Evolutionary conservation across 2,113 vertebrate genomes (phyloP).

Genomic region (Gobiocypris rarus): DNA sequence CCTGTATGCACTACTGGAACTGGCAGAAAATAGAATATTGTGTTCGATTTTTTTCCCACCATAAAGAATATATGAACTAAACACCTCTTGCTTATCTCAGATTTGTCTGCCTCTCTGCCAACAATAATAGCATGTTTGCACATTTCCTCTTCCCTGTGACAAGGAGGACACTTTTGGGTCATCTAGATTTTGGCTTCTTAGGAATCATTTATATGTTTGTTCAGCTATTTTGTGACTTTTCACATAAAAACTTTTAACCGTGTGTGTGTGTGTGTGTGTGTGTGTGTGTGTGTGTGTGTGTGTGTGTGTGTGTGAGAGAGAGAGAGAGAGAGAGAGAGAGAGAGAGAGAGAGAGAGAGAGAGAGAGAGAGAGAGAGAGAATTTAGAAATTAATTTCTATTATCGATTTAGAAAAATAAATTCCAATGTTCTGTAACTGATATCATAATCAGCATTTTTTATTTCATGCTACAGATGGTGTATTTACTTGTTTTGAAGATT

Average conservation of each 20-base stretch:
- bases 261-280: no score
- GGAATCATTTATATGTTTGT: neutral
- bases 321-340: no score
- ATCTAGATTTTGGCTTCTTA: slow-evolving; percentile 10
- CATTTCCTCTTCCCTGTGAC: slow-evolving; percentile 34
- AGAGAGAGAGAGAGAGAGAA: no score
- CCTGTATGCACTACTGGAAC: slow-evolving; percentile 34
- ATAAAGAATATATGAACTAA: slow-evolving; percentile 51
- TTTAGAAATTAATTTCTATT: no score
- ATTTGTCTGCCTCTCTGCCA: slow-evolving; percentile 20
- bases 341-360: no score
- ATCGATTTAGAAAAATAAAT: no score
- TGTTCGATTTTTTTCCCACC: slow-evolving; percentile 52
- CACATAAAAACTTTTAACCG: neutral
- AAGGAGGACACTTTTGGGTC: slow-evolving; percentile 19
- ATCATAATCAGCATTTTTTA: no score
- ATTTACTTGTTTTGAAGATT: no score
- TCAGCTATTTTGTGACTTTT: neutral
- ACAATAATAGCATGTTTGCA: slow-evolving; percentile 47
- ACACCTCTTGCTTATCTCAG: slow-evolving; percentile 51
- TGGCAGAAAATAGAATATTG: slow-evolving; percentile 48
- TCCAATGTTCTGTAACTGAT: neutral
- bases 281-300: no score
- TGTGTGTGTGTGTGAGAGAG: no score
- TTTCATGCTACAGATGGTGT: no score